Conservation (phyloP, 2,797 vertebrate genomes). For the Botia kubotai region DNA sequence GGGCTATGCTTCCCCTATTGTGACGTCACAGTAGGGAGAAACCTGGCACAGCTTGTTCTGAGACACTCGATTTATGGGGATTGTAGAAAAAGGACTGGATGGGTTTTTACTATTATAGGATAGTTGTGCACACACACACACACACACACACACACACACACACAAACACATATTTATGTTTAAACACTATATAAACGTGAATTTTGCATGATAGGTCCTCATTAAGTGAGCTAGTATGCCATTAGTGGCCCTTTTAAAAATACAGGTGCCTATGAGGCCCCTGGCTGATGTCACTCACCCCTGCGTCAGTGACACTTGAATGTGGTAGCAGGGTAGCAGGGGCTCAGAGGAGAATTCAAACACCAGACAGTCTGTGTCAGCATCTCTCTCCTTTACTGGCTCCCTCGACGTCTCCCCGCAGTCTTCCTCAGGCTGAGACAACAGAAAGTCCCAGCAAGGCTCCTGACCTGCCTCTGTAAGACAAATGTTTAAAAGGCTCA, state of each 20-base stretch:
- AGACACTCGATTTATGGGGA: too few relatives aligned
- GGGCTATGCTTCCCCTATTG: too few relatives aligned
- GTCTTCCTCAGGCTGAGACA: constrained; percentile 87
- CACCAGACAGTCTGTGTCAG: constrained; percentile 88
- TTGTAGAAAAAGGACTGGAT: too few relatives aligned
- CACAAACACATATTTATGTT: too few relatives aligned
- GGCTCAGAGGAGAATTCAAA: constrained; percentile 97
- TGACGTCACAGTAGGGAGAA: too few relatives aligned
- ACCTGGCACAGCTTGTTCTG: too few relatives aligned
- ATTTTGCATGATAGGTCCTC: too few relatives aligned
- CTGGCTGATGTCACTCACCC: constrained; percentile 82
- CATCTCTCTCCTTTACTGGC: constrained; percentile 81
- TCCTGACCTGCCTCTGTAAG: constrained; percentile 89
- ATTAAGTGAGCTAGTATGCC: not conserved
- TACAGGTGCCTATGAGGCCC: not conserved
- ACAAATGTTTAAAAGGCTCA: not conserved
- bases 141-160: too few relatives aligned
- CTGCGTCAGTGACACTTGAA: constrained; percentile 92
- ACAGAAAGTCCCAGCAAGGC: constrained; percentile 88
- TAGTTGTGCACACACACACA: too few relatives aligned
- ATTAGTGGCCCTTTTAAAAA: not conserved
- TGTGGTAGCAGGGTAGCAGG: constrained; percentile 91
- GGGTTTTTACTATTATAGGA: too few relatives aligned
- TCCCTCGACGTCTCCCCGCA: constrained; percentile 78
- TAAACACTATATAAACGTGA: too few relatives aligned